Evolutionary conservation across 1,140 invertebrate species (phyloP).

Genomic region (Drosophila melanogaster): Release_6_plus_ISO1_MT NT_033777.3:5060501-5061000

Average conservation of each 20-base stretch:
- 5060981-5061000: conserved; percentile 34
- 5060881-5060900: conserved; percentile 52
- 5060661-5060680: conserved; percentile 82
- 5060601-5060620: conserved; percentile 18
- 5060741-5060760: conserved; percentile 19
- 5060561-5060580: conserved; percentile 38
- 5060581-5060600: conserved; percentile 28
- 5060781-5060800: conserved; percentile 80
- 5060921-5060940: conserved; percentile 52
- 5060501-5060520: neutral
- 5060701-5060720: conserved; percentile 51
- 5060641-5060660: conserved; percentile 80
- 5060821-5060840: conserved; percentile 83
- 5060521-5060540: conserved; percentile 19
- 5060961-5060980: conserved; percentile 43
- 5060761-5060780: conserved; percentile 59
- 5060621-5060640: conserved; percentile 31
- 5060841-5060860: conserved; percentile 74
- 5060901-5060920: conserved; percentile 79
- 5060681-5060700: conserved; percentile 81
- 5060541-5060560: conserved; percentile 9
- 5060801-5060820: conserved; percentile 83
- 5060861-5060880: conserved; percentile 31
- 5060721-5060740: neutral
- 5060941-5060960: conserved; percentile 49